Evolutionary conservation across 2,888 invertebrate genomes (phyloP).

Genomic region (Drosophila nr. medialis): DNA sequence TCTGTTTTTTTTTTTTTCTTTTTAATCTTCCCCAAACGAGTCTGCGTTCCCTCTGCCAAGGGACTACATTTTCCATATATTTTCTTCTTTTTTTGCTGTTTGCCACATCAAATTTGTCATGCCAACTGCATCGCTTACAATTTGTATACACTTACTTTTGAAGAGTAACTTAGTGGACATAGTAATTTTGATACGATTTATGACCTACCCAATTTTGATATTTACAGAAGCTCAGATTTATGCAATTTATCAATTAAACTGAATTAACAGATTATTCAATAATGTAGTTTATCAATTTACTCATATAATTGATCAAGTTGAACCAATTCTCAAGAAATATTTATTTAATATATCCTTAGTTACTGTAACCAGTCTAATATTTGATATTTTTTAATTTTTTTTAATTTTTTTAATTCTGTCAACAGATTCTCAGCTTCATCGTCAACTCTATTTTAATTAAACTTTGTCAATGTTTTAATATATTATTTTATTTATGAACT

Average conservation of each 20-base stretch:
- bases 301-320: no score
- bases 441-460: neutral
- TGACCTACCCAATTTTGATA: no score
- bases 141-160: neutral
- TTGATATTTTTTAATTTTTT: no score
- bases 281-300: neutral
- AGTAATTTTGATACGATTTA: no score
- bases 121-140: neutral
- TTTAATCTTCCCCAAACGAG: slow-evolving; percentile 54
- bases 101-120: slow-evolving; percentile 1
- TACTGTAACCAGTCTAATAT: neutral
- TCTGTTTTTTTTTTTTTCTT: slow-evolving; percentile 9
- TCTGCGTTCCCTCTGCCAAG: slow-evolving; percentile 23
- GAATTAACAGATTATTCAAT: neutral
- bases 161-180: neutral
- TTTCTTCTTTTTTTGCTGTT: neutral
- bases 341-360: neutral
- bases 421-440: neutral
- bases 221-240: neutral
- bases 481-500: neutral
- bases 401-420: no score
- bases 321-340: no score
- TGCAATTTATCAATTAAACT: no score
- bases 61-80: slow-evolving; percentile 7
- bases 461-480: neutral